Evolutionary conservation across 2,888 invertebrate species (phyloP), one percentile per base, ranked within the genome.

Genomic region (Drepanosiphum platanoidis): DNA sequence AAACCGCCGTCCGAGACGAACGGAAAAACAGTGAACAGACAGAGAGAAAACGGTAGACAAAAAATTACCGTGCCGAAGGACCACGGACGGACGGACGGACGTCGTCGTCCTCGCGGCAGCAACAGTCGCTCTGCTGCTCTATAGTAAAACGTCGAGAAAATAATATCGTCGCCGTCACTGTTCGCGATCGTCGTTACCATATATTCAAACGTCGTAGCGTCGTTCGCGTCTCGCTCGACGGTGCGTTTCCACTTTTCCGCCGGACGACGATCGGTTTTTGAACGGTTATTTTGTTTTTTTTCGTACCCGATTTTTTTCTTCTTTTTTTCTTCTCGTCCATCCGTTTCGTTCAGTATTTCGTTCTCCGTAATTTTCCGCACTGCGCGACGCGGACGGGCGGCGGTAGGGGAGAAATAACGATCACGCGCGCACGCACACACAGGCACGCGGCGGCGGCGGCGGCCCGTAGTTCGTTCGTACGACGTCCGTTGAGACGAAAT

Each of bases 331-430:
- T 18, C 34, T n/a, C 3, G 27, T 27, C 46, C 46, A 72, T 18
- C 46, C 66, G 30, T 32, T 22, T 58, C 18, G 15, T 64, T 7
- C 30, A 7, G 9, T n/a, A 11, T 13, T 78, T 30, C 30, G 30
- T 1, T 30, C 64, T 2, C 78, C 30, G 75, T 61, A 15, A 8
- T 74, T 52, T 34, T 32, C 58, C n/a, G 64, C 64, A 39, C 15
- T 36, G 39, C 36, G 64, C 22, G 36, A 3, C 8, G 27, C 8
- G 52, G 15, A 39, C 30, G 15, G n/a, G 32, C 15, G 32, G 66
- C 27, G 52, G 81, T 32, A 70, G 81, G 58, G 81, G 52, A 8
- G 58, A 71, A 71, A 81, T 81, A 81, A 81, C 81, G 81, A 81
- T 81, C 81, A 81, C 58, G 30, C 78, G 36, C 77, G 34, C 46